These are phyloP conservation scores for Philopotamus ludificatus DNA, from an alignment of 1,140 invertebrate species.

Conservation along the genomic window DNA sequence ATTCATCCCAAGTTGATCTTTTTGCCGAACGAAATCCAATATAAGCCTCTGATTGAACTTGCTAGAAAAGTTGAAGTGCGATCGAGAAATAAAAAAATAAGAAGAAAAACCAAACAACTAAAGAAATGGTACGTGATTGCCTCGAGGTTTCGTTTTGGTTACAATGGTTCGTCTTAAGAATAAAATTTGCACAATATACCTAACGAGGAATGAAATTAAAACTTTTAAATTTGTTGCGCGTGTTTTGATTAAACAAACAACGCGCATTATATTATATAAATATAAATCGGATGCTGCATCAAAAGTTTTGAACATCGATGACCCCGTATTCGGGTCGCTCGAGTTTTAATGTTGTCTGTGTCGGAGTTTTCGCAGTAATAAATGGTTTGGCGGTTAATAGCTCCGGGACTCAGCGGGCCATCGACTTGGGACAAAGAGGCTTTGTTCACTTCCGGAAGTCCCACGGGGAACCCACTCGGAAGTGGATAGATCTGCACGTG, in stretches of 20 bases:
- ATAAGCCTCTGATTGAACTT: slow-evolving; percentile 10
- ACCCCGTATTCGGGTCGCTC: not conserved
- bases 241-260: too few species aligned
- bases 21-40: not conserved
- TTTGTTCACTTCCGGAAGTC: not conserved
- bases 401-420: not conserved
- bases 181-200: not conserved
- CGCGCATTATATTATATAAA: not conserved
- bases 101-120: not conserved
- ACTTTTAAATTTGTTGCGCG: too few species aligned
- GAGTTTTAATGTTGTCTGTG: not conserved
- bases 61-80: slow-evolving; percentile 3
- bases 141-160: not conserved
- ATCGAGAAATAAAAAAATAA: not conserved
- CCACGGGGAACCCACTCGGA: not conserved
- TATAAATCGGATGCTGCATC: not conserved
- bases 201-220: too few species aligned
- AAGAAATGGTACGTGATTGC: not conserved
- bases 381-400: not conserved
- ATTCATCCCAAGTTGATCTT: too few species aligned
- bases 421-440: not conserved
- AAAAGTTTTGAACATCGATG: not conserved
- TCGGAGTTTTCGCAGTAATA: not conserved
- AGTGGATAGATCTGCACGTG: not conserved
- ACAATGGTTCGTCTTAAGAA: not conserved